Conservation (phyloP, 2,888 invertebrate genomes). For the Callinectes sapidus region DNA sequence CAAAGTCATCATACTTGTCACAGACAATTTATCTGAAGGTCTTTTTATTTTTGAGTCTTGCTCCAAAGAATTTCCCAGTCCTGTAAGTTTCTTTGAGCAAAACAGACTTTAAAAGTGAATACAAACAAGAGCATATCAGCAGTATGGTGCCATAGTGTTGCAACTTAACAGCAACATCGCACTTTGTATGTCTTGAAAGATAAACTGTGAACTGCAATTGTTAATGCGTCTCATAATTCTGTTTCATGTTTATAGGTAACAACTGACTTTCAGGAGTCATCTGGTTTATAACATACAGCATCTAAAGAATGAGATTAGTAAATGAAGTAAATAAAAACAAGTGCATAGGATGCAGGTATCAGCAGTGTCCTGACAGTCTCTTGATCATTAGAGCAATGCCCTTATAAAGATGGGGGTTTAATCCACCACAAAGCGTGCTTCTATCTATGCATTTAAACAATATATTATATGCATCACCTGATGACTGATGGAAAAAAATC, state of each 20-base stretch:
- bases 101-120: not conserved
- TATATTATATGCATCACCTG: not conserved
- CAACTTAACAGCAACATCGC: not conserved
- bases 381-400: constrained; percentile 8
- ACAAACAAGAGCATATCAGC: not conserved
- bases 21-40: not conserved
- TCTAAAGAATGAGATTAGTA: not conserved
- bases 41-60: not conserved
- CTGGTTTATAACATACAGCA: not conserved
- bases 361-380: constrained; percentile 16
- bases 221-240: not conserved
- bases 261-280: not conserved
- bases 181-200: not conserved
- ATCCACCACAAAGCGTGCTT: constrained; percentile 32
- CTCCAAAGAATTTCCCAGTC: not conserved
- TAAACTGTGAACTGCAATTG: not conserved
- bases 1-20: not conserved
- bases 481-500: not conserved
- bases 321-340: not conserved
- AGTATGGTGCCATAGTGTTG: not conserved
- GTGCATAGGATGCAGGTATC: constrained; percentile 17
- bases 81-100: constrained; percentile 2
- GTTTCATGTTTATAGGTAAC: not conserved
- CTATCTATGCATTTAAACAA: not conserved
- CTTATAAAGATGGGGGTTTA: not conserved